These are phyloP conservation scores for Spodoptera litura DNA, from an alignment of 1,140 invertebrate species.

Conservation along the genomic window DNA sequence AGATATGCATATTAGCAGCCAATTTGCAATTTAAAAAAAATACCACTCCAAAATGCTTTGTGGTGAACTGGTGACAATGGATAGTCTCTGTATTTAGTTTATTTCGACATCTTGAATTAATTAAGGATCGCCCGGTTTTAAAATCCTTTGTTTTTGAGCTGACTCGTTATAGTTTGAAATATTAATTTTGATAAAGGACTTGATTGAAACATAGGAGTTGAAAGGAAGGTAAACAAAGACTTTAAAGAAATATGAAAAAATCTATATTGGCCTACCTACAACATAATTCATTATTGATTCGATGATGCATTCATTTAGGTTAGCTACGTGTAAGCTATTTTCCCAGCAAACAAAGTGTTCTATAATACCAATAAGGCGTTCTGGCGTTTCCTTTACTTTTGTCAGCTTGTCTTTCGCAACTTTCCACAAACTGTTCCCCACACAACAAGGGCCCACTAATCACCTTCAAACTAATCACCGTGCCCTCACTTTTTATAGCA, in stretches of 20 bases:
- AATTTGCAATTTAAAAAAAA: conserved; percentile 81
- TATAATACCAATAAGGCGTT: neutral
- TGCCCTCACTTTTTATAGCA: conserved; percentile 76
- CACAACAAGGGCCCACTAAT: conserved; percentile 49
- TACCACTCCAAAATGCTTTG: conserved; percentile 68
- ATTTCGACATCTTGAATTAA: conserved; percentile 47
- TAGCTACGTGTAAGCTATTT: too few relatives aligned
- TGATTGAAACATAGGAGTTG: neutral
- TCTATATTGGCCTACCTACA: too few relatives aligned
- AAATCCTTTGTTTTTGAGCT: conserved; percentile 37
- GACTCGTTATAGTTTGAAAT: conserved; percentile 35
- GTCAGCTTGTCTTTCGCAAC: too few relatives aligned
- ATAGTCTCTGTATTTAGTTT: conserved; percentile 58
- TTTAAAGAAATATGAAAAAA: too few relatives aligned
- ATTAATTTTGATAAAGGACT: conserved; percentile 6
- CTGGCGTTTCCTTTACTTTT: too few relatives aligned
- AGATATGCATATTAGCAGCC: conserved; percentile 79
- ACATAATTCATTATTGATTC: too few relatives aligned
- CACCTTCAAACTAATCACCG: conserved; percentile 64
- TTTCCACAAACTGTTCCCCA: conserved; percentile 17
- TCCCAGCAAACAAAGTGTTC: neutral
- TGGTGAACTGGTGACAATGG: conserved; percentile 49
- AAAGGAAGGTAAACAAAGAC: too few relatives aligned
- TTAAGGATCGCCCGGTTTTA: conserved; percentile 25
- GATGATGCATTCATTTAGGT: too few relatives aligned